Percentiles rank a stretch among this genome's conserved stretches.
Evolutionary conservation across 2,888 invertebrate species (phyloP).

Genomic region (Drosophila pullipes): DNA sequence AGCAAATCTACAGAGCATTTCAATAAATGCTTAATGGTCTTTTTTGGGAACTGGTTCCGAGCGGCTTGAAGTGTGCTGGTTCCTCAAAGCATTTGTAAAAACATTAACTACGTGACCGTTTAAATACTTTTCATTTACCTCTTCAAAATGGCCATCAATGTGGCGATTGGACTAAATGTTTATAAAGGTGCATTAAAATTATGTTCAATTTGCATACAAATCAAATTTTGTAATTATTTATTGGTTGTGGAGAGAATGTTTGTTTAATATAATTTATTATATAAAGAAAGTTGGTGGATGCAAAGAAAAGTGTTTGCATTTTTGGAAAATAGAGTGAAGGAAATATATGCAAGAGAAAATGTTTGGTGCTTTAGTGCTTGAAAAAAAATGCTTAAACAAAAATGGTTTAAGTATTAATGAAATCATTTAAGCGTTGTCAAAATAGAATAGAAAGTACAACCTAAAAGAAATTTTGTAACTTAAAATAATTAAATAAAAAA

Average conservation of each 20-base stretch:
- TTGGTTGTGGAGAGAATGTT: slow-evolving; percentile 45
- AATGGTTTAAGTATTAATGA: background rate
- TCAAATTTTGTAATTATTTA: slow-evolving; percentile 45
- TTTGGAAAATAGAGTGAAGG: slow-evolving; percentile 72
- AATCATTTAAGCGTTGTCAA: background rate
- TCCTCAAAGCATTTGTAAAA: slow-evolving; percentile 39
- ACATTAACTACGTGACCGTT: slow-evolving; percentile 58
- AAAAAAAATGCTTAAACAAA: slow-evolving; percentile 27
- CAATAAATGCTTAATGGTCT: background rate
- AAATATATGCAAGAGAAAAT: slow-evolving; percentile 79
- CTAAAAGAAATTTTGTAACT: background rate
- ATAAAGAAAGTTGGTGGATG: slow-evolving; percentile 19
- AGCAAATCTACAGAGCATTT: slow-evolving; percentile 12
- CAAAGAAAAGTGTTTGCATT: slow-evolving; percentile 44
- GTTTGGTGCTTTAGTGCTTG: slow-evolving; percentile 82
- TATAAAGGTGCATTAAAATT: slow-evolving; percentile 53
- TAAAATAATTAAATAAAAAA: background rate
- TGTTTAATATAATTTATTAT: slow-evolving; percentile 37
- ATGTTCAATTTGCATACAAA: slow-evolving; percentile 49
- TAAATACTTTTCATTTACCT: slow-evolving; percentile 89
- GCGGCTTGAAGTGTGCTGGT: slow-evolving; percentile 38
- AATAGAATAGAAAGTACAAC: background rate
- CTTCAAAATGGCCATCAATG: slow-evolving; percentile 96
- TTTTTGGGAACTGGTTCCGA: slow-evolving; percentile 38
- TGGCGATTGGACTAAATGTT: slow-evolving; percentile 94